Percentiles rank a stretch among this genome's conserved stretches.
Evolutionary conservation across 2,113 vertebrate species (phyloP).

Genomic region (Vombatus ursinus): DNA sequence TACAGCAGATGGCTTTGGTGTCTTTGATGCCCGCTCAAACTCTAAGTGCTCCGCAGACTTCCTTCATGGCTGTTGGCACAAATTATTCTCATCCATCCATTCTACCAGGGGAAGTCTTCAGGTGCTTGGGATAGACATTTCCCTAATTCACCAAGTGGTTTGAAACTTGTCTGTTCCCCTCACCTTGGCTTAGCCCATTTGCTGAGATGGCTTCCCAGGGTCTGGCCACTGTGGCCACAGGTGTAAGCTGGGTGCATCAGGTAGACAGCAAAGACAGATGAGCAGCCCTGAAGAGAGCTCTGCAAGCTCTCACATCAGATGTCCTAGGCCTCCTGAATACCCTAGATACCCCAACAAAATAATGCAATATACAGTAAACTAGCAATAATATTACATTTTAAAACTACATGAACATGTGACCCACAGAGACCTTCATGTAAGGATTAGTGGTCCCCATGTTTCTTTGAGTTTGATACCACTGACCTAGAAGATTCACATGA

Average conservation of each 20-base stretch:
- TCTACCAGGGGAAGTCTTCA: background rate
- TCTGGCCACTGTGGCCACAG: too few relatives aligned
- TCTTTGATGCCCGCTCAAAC: too few relatives aligned
- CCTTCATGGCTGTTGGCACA: too few relatives aligned
- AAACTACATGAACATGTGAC: background rate
- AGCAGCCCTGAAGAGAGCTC: background rate
- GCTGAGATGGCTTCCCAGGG: too few relatives aligned
- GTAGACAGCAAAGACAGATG: background rate
- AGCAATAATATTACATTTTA: background rate
- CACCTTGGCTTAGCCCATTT: too few relatives aligned
- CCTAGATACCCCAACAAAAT: background rate
- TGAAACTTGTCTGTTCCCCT: too few relatives aligned
- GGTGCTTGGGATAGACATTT: background rate
- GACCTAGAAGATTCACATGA: background rate
- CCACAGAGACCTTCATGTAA: background rate
- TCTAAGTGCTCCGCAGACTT: too few relatives aligned
- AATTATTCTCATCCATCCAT: background rate
- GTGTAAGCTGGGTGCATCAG: too few relatives aligned
- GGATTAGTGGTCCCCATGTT: background rate
- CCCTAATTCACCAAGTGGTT: background rate
- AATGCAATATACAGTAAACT: background rate
- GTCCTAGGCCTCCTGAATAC: background rate
- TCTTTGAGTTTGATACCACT: background rate
- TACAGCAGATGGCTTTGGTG: too few relatives aligned
- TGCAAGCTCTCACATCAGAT: too few relatives aligned